Evolutionary conservation across 2,888 invertebrate genomes (phyloP), one percentile per base, ranked within the genome.

Genomic region (Tinea trinotella): DNA sequence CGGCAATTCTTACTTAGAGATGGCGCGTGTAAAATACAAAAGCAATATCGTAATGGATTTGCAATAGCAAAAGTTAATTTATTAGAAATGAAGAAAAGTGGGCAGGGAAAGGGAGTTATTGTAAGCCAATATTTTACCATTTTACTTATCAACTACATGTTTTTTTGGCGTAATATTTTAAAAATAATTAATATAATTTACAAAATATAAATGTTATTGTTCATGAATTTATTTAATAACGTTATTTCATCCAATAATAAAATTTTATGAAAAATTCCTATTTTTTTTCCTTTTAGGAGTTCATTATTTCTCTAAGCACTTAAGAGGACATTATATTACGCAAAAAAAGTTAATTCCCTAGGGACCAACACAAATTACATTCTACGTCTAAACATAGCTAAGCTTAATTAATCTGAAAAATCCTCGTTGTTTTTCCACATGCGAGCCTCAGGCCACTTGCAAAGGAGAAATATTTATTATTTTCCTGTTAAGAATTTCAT

Each of bases 361-460:
- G 59, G 57, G 67, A 62, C 52, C 54, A 59, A 60, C 64, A 65
- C 64, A 71, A 72, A 74, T 71, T 68, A 70, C 62, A 59, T 58
- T 61, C 59, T 59, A 61, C 61, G 64, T 65, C 64, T 65, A 65
- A 70, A 69, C 64, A 64, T 56, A 62, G 58, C 62, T 66, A 64
- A 68, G 67, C 64, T 65, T 74, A 70, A 75, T 74, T 75, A 72
- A 74, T 74, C 67, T 70, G 59, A 68, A 72, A 68, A 71, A 67
- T 63, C 59, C 59, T 49, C 57, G 55, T 63, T 60, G 61, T 59
- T 65, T 30, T 58, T 54, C 58, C 59, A 66, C 64, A 62, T 59
- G 57, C 61, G 61, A 59, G 60, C 59, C 61, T 58, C 53, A 36
- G 56, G 59, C 61, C 61, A 60, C 20, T 58, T 64, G 40, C 54